These are phyloP conservation scores for Emydoidea blandingii DNA, from an alignment of 2,797 vertebrate species.

Conservation along the genomic window DNA sequence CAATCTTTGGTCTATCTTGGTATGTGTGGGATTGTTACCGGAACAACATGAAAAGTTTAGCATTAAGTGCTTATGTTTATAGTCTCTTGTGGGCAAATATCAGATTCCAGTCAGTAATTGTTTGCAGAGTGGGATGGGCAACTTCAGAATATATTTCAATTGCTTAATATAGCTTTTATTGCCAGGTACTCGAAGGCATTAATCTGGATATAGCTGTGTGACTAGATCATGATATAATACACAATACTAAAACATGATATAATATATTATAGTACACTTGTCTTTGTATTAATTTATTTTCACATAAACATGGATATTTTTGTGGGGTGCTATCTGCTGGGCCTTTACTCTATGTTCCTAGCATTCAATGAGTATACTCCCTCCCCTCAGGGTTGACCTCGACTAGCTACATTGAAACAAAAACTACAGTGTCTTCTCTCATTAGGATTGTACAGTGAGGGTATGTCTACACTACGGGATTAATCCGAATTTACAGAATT, in stretches of 20 bases:
- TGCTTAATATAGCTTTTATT: not conserved
- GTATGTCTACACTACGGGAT: no score
- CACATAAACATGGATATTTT: not conserved
- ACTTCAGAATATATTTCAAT: fast-evolving
- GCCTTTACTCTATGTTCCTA: not conserved
- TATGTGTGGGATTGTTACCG: not conserved
- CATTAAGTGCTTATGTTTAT: not conserved
- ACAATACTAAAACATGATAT: not conserved
- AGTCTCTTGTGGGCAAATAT: not conserved
- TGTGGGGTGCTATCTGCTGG: not conserved
- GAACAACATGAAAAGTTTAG: not conserved
- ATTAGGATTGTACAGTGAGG: not conserved
- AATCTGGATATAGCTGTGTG: not conserved
- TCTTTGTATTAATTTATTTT: not conserved
- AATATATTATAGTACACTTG: not conserved
- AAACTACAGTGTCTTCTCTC: not conserved
- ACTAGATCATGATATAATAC: not conserved
- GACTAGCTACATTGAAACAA: not conserved
- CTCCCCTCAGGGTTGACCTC: not conserved
- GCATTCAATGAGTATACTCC: not conserved
- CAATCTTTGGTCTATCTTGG: not conserved
- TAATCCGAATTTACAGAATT: no score
- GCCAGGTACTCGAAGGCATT: not conserved
- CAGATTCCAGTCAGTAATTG: not conserved
- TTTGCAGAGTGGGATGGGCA: not conserved